These are phyloP conservation scores for Drosophila littoralis DNA, from an alignment of 1,140 invertebrate species.

Conservation along the genomic window DNA sequence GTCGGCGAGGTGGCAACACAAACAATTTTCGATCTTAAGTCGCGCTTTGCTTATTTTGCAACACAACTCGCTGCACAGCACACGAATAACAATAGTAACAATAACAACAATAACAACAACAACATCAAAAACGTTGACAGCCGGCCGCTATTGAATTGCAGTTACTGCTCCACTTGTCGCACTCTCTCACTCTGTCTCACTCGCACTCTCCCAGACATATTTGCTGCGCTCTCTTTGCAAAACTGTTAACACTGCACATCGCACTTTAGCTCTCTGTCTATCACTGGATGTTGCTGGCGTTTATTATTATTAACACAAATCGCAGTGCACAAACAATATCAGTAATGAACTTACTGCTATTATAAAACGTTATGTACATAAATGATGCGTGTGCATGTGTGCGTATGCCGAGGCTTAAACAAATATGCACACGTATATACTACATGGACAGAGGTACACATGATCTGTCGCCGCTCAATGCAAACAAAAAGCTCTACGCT, in stretches of 20 bases:
- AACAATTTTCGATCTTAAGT: slow-evolving; percentile 15
- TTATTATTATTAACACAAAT: slow-evolving; percentile 39
- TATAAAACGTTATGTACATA: slow-evolving; percentile 64
- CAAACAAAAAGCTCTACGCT: slow-evolving; percentile 47
- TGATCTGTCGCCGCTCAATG: slow-evolving; percentile 51
- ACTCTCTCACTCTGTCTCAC: slow-evolving; percentile 19
- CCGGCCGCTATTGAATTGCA: slow-evolving; percentile 61
- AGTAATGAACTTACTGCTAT: slow-evolving; percentile 55
- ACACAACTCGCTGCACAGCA: slow-evolving; percentile 36
- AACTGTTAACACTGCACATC: slow-evolving; percentile 17
- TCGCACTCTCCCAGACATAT: slow-evolving; percentile 20
- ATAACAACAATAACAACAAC: slow-evolving; percentile 42
- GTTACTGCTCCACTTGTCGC: slow-evolving; percentile 18
- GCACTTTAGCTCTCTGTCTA: slow-evolving; percentile 12
- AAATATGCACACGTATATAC: slow-evolving; percentile 35
- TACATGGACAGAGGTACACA: slow-evolving; percentile 41
- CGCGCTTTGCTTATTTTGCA: slow-evolving; percentile 26
- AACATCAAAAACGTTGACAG: slow-evolving; percentile 50
- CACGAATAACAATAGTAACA: neutral
- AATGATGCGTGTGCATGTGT: slow-evolving; percentile 17
- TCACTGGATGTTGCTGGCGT: slow-evolving; percentile 15
- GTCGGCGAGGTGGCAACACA: slow-evolving; percentile 26
- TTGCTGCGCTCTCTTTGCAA: slow-evolving; percentile 11
- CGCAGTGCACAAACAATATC: slow-evolving; percentile 51
- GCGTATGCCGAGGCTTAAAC: slow-evolving; percentile 33